Conservation (phyloP, 2,113 vertebrate genomes). For the Bucco capensis region DNA sequence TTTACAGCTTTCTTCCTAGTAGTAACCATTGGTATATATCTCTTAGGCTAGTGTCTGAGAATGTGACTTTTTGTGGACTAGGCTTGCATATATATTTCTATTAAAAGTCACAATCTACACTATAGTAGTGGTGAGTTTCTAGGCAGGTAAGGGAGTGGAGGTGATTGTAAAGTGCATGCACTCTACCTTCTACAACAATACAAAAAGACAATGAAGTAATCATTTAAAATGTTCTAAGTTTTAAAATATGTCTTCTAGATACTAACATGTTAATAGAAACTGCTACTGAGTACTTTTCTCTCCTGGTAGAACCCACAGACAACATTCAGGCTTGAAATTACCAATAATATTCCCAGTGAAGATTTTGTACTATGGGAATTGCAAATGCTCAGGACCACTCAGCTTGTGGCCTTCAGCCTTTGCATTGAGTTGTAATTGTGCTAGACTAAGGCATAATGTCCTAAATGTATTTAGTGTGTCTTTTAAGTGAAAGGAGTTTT, state of each 20-base stretch:
- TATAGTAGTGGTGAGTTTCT: neutral
- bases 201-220: neutral
- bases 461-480: neutral
- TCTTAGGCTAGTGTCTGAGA: neutral
- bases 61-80: accelerated
- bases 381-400: neutral
- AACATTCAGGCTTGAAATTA: neutral
- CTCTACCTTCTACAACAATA: neutral
- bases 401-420: neutral
- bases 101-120: neutral
- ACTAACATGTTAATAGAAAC: neutral
- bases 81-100: neutral
- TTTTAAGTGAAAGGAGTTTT: constrained; percentile 43
- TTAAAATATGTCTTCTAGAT: neutral
- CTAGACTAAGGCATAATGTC: neutral
- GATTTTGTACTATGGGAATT: neutral
- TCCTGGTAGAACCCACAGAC: neutral
- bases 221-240: neutral
- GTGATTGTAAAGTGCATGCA: neutral
- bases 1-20: too few relatives aligned
- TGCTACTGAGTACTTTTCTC: neutral
- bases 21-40: too few relatives aligned
- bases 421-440: neutral
- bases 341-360: neutral
- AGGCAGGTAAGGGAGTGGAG: neutral